phyloP scores from a whole-genome alignment of 1,140 invertebrate genomes.

The Achatina immaculata region DNA sequence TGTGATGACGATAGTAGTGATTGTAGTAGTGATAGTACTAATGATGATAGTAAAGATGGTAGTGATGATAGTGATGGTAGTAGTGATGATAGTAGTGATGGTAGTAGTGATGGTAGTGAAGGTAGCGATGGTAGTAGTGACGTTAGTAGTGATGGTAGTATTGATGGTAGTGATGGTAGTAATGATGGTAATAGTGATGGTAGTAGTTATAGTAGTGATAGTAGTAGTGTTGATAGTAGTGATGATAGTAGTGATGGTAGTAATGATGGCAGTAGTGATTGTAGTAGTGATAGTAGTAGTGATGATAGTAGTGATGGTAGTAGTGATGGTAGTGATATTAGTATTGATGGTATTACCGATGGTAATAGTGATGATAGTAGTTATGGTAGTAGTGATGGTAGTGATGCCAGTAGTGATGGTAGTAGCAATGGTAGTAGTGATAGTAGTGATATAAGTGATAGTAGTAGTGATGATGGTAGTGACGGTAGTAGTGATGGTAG shows the following conservation, averaged over 20 bases:
- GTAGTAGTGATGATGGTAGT: background rate
- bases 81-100: background rate
- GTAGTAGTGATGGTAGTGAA: background rate
- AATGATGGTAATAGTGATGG: background rate
- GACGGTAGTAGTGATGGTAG: background rate
- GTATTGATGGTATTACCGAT: background rate
- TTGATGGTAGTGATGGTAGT: background rate
- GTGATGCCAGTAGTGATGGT: background rate
- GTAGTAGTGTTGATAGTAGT: background rate
- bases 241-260: background rate
- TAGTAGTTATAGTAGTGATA: background rate
- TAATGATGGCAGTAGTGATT: background rate
- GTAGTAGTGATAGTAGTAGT: background rate
- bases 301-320: background rate
- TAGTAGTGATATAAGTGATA: background rate
- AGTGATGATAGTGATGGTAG: background rate
- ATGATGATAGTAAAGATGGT: background rate
- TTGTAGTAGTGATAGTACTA: background rate
- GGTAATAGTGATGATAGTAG: background rate
- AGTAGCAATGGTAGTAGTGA: background rate
- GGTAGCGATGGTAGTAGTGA: background rate
- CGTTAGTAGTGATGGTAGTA: background rate
- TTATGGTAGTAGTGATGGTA: background rate
- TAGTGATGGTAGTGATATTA: background rate
- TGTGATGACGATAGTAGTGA: background rate